phyloP scores from a whole-genome alignment of 2,113 vertebrate species.

The Pyrgilauda ruficollis region DNA sequence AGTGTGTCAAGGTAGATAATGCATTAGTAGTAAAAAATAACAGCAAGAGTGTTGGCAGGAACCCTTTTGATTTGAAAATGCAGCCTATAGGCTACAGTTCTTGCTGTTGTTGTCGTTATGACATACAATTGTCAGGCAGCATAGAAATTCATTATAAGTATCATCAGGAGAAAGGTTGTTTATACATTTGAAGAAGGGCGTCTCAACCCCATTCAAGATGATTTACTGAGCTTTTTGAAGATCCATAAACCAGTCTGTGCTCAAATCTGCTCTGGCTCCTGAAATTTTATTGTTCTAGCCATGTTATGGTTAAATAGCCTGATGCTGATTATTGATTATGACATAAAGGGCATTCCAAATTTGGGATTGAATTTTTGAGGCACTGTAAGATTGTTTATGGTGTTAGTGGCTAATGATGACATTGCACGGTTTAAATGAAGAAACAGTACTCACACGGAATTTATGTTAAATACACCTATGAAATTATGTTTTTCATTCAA shows the following conservation, averaged over 20 bases:
- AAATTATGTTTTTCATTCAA: not conserved
- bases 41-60: not conserved
- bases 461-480: not conserved
- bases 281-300: not conserved
- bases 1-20: not conserved
- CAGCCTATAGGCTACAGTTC: not conserved
- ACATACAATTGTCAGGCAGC: not conserved
- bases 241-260: not conserved
- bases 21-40: not conserved
- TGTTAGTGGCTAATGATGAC: not conserved
- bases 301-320: not conserved
- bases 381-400: not conserved
- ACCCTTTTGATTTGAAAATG: not conserved
- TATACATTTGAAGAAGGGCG: not conserved
- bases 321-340: not conserved
- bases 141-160: not conserved
- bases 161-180: not conserved
- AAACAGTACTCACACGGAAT: not conserved
- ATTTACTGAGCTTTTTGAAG: not conserved
- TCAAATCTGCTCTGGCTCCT: not conserved
- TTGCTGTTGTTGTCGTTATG: not conserved
- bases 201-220: not conserved
- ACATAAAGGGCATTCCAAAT: not conserved
- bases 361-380: not conserved
- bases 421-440: not conserved